A percentile compares a stretch with the other conserved stretches of the same genome.
These are phyloP conservation scores for Limnephilus marmoratus DNA, from an alignment of 2,888 invertebrate species.

Conservation along the genomic window DNA sequence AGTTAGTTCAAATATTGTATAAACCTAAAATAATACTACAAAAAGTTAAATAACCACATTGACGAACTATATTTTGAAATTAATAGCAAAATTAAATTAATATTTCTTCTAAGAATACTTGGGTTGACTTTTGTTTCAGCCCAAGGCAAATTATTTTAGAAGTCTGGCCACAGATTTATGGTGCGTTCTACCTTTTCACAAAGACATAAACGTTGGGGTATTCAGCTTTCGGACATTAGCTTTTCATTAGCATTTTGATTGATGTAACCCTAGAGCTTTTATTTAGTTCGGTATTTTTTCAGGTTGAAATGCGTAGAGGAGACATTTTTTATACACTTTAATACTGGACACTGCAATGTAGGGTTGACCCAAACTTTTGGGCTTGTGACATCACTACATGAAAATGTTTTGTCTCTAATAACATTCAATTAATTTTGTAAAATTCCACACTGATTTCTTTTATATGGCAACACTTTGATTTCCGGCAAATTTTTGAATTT, in stretches of 20 bases:
- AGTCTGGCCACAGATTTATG: neutral
- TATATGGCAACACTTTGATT: too few species aligned
- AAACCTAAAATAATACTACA: neutral
- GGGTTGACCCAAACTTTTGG: neutral
- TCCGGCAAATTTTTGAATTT: too few species aligned
- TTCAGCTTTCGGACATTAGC: neutral
- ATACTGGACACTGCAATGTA: neutral
- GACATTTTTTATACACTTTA: neutral
- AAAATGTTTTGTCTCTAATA: too few species aligned
- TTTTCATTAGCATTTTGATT: slow-evolving; percentile 44
- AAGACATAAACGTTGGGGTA: neutral
- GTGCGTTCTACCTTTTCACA: neutral
- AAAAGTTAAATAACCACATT: neutral
- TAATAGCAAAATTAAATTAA: neutral
- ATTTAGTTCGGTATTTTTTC: slow-evolving; percentile 28
- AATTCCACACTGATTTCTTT: too few species aligned
- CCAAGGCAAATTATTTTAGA: neutral
- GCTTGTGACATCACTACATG: too few species aligned
- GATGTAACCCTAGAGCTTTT: slow-evolving; percentile 29
- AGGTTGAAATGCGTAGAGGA: neutral
- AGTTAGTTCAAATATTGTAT: neutral
- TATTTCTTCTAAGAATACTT: neutral
- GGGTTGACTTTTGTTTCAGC: neutral
- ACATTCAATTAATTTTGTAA: too few species aligned
- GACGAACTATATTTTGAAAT: neutral